Base-by-base conservation (phyloP, 1,140 invertebrate genomes). In the Zophobas morio region DNA sequence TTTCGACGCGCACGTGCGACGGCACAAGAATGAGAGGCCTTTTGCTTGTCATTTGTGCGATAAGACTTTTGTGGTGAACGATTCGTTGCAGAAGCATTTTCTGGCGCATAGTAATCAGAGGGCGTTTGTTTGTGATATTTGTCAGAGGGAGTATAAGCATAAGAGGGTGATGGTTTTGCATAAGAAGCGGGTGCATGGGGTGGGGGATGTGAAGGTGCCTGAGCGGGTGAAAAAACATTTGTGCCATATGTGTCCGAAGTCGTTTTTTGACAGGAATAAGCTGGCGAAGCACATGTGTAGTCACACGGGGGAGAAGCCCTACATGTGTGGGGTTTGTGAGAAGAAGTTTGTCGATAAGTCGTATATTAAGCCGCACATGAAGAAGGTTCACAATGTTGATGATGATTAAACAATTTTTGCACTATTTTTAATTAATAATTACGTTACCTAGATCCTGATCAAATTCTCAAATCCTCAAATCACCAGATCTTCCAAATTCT, bases 21-120 rank as follows among this genome's bases (percentile, higher is more conserved):
- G 83, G 8, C 83, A 84, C 51, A 80, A 78, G 33, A 81, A 80
- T 0, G 81, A 78, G 36, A 95, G 95, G 60, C 91, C 93, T 0
- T 95, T 95, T 84, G 87, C 89, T 1, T 96, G 94, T 82, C 87
- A 89, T 4, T 88, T 91, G 0, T 96, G 95, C 81, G 88, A 89
- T 1, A 95, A 95, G 83, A 88, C 91, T 36, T 96, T 96, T 74
- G 76, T 74, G 4, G 79, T 81, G 51, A 83, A 84, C 57, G 75
- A 76, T 35, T 80, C 79, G 2, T 73, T 83, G 53, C 79, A 84
- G 74, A 81, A 82, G 34, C 84, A 85, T 74, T 81, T 84, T 76
- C 75, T 76, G 34, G 79, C 81, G 2, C 84, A 85, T 54, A 81
- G 81, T 0, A 83, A 83, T 49, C 78, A 81, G 2, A 79, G 81